Percentiles rank a stretch among this genome's conserved stretches.
These are phyloP conservation scores for Mus spicilegus DNA, from an alignment of 2,113 vertebrate species.

Conservation along the genomic window DNA sequence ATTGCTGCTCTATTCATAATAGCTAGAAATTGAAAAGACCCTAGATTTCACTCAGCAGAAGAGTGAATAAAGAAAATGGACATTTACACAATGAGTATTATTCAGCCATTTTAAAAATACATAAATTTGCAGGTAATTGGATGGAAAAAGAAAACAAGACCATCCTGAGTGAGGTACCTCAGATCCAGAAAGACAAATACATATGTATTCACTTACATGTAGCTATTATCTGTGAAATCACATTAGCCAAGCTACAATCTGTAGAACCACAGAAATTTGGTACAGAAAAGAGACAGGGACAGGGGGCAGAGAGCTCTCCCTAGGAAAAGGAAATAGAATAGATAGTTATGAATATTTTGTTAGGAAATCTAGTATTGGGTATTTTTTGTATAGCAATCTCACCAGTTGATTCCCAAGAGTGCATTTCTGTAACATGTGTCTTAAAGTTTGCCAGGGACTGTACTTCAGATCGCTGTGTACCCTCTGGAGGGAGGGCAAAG, in stretches of 20 bases:
- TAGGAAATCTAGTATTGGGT: not conserved
- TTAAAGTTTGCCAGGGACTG: not conserved
- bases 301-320: not conserved
- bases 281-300: not conserved
- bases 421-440: not conserved
- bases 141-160: not conserved
- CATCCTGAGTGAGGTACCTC: not conserved
- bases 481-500: not conserved
- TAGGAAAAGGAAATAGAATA: not conserved
- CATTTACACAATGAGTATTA: not conserved
- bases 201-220: not conserved
- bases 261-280: not conserved
- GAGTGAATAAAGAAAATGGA: not conserved
- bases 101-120: not conserved
- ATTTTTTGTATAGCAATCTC: not conserved
- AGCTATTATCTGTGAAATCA: not conserved
- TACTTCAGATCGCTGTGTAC: fast-evolving
- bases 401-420: no score
- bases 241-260: not conserved
- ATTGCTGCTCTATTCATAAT: not conserved
- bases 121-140: not conserved
- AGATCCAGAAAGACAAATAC: not conserved
- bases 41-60: not conserved
- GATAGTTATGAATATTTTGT: not conserved
- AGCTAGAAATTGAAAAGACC: not conserved